phyloP scores from a whole-genome alignment of 2,113 vertebrate genomes.

The Garra rufa region DNA sequence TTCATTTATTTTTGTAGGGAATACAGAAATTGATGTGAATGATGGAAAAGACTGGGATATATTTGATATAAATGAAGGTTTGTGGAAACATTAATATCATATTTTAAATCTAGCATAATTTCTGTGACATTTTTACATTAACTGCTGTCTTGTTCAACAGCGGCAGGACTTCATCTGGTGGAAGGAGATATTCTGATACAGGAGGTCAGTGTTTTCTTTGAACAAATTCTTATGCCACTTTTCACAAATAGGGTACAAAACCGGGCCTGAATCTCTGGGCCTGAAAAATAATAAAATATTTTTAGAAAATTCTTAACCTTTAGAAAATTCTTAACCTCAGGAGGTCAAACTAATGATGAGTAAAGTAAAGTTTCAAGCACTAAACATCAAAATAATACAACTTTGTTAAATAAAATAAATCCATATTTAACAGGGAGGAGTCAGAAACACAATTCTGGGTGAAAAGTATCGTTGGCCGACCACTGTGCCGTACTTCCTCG shows the following conservation, averaged over 20 bases:
- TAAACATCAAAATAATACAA: too few species aligned
- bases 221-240: background rate
- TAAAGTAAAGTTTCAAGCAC: background rate
- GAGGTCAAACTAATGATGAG: background rate
- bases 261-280: background rate
- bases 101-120: background rate
- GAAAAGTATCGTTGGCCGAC: constrained; percentile 84
- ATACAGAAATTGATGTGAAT: constrained; percentile 78
- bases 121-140: background rate
- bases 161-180: constrained; percentile 80
- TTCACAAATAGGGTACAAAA: background rate
- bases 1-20: background rate
- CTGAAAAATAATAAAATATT: background rate
- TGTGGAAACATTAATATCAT: background rate
- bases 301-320: background rate
- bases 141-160: constrained; percentile 67
- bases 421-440: constrained; percentile 52
- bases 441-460: constrained; percentile 81
- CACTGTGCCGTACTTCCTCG: constrained; percentile 84
- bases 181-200: constrained; percentile 84
- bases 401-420: background rate
- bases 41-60: constrained; percentile 82
- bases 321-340: background rate
- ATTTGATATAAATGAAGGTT: constrained; percentile 87
- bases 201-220: constrained; percentile 72